Evolutionary conservation across 1,140 invertebrate species (phyloP).

Genomic region (Antheraea mylitta): DNA sequence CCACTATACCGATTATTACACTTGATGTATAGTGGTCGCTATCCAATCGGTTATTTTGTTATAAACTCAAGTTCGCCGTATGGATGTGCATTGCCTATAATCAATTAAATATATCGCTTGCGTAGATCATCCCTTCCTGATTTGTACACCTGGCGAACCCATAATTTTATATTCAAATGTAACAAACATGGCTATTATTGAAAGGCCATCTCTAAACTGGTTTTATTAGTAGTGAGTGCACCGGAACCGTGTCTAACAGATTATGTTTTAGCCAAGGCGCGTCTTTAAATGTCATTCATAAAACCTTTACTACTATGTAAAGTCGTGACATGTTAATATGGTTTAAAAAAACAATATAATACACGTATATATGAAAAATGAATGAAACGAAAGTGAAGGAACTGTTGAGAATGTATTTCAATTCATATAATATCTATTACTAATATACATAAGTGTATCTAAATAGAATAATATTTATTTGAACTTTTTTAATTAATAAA

Average conservation of each 20-base stretch:
- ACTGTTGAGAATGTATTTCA: no score
- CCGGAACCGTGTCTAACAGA: background rate
- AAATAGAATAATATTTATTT: no score
- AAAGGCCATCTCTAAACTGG: background rate
- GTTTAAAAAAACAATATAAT: background rate
- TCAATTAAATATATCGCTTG: conserved; percentile 1
- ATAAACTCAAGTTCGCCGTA: background rate
- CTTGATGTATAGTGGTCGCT: no score
- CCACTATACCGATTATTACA: no score
- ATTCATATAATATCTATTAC: no score
- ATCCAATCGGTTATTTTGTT: background rate
- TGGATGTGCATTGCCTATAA: conserved; percentile 7
- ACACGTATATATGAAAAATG: background rate
- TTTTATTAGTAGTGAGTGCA: background rate
- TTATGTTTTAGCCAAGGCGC: background rate
- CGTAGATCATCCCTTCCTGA: conserved; percentile 7
- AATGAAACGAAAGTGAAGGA: background rate
- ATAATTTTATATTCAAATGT: conserved; percentile 2
- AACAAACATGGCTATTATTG: background rate
- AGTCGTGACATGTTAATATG: background rate
- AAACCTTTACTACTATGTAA: background rate
- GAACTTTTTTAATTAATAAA: no score
- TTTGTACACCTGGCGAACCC: conserved; percentile 8
- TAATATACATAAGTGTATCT: no score
- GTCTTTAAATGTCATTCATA: background rate